Base-by-base conservation (phyloP, 23 tunicate genomes). In the Botrylloides violaceus region DNA sequence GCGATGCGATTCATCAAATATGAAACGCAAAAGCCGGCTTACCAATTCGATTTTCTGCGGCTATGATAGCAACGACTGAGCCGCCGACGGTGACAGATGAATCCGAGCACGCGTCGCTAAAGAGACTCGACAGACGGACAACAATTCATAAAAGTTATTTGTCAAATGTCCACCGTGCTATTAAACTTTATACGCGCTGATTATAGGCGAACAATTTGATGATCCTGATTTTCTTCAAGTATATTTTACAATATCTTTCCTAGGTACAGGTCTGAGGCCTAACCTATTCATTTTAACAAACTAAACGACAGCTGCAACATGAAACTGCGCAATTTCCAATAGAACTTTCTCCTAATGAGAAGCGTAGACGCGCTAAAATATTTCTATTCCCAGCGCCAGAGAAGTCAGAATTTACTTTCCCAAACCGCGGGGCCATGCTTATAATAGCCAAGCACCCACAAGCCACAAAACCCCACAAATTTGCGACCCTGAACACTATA, bases 91-190 rank as follows among this genome's bases (percentile, higher is more conserved):
- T 15, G 53, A 43, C 15, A 7, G 12, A 15, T 43, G 15, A 43
- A 43, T 15, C 9, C 53, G 53, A 15, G 12, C 15, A 43, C 15
- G 15, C 53, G 53, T 43, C 9, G 15, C 9, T 7, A 15, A 7
- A 43, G 15, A 43, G 53, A 43, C 53, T 43, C 53, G 53, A 43
- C 15, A 15, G 9, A 7, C 9, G 15, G 53, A 9, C 9, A 43
- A 43, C 53, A 43, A 43, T 43, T 43, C 53, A 43, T 43, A 43
- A 43, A 43, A 43, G 53, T 43, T 43, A 43, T 43, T 43, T 43
- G 53, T 7, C n/a, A 43, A 15, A 43, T 43, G 53, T 43, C 53
- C 15, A 43, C 15, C 15, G 53, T 15, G 53, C 15, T 15, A 43
- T 15, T 15, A 43, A 43, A 43, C 9, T 43, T 43, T 43, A 43